Evolutionary conservation across 2,888 invertebrate species (phyloP).

Genomic region (Erynnis tages): DNA sequence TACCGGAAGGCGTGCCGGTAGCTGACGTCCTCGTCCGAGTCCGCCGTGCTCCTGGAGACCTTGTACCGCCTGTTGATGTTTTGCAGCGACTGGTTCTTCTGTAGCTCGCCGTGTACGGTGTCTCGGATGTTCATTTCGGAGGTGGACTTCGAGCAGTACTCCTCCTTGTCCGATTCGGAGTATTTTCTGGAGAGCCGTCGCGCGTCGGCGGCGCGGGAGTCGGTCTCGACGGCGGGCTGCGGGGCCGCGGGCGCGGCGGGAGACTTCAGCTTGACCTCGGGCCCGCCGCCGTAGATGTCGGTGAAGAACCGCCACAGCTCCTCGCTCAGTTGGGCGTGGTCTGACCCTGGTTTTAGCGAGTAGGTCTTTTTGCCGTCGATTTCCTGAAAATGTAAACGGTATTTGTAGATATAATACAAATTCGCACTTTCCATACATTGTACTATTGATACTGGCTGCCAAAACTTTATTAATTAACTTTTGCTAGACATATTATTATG

Average conservation of each 20-base stretch:
- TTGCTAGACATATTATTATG: no score
- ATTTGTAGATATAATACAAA: no score
- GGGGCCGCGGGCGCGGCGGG: slow-evolving; percentile 35
- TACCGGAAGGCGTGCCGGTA: slow-evolving; percentile 54
- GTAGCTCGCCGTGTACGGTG: slow-evolving; percentile 53
- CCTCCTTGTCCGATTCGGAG: slow-evolving; percentile 71
- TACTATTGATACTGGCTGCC: no score
- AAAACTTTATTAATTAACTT: no score
- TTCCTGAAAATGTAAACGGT: slow-evolving; percentile 49
- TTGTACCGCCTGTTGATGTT: slow-evolving; percentile 60
- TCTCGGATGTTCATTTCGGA: slow-evolving; percentile 65
- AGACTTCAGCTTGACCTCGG: slow-evolving; percentile 83
- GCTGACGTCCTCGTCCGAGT: slow-evolving; percentile 64
- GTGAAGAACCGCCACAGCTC: slow-evolving; percentile 94
- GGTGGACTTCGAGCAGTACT: slow-evolving; percentile 66
- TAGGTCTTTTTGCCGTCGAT: slow-evolving; percentile 60
- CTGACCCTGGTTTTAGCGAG: slow-evolving; percentile 75
- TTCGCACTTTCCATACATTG: no score
- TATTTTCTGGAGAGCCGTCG: slow-evolving; percentile 51
- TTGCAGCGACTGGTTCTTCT: slow-evolving; percentile 73
- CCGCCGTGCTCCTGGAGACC: slow-evolving; percentile 43
- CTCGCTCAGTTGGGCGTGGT: slow-evolving; percentile 90
- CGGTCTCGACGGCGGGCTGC: slow-evolving; percentile 20
- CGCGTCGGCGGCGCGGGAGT: slow-evolving; percentile 24
- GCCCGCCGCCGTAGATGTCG: slow-evolving; percentile 94